phyloP scores from a whole-genome alignment of 2,888 invertebrate genomes.

The Craniophora ligustri region DNA sequence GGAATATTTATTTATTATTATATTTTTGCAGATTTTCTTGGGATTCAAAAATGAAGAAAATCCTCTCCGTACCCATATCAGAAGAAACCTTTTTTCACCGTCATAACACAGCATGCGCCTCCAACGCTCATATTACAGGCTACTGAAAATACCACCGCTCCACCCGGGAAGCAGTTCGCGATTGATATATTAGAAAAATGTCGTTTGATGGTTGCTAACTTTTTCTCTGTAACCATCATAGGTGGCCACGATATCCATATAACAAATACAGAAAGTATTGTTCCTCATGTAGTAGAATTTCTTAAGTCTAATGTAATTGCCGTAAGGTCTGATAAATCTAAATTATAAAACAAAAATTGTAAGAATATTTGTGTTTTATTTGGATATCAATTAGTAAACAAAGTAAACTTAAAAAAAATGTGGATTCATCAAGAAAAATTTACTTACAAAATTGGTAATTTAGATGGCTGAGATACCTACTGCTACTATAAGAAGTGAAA shows the following conservation, averaged over 20 bases:
- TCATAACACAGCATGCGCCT: constrained; percentile 59
- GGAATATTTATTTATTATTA: too few species aligned
- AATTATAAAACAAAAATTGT: constrained; percentile 43
- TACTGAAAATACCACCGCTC: constrained; percentile 48
- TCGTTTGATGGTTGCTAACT: constrained; percentile 55
- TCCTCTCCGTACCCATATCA: constrained; percentile 52
- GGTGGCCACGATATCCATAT: constrained; percentile 90
- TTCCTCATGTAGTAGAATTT: constrained; percentile 70
- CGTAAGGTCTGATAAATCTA: constrained; percentile 40
- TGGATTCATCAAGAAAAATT: too few species aligned
- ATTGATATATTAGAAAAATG: constrained; percentile 58
- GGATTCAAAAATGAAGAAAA: constrained; percentile 69
- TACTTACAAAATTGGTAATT: too few species aligned
- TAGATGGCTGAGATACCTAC: too few species aligned
- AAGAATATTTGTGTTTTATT: neutral
- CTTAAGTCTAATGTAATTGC: constrained; percentile 53
- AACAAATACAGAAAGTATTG: constrained; percentile 84
- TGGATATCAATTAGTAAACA: too few species aligned
- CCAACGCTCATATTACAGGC: constrained; percentile 66
- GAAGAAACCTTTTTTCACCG: constrained; percentile 62
- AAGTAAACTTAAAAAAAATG: too few species aligned
- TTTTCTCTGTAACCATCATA: constrained; percentile 63
- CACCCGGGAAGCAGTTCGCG: constrained; percentile 50
- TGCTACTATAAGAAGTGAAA: too few species aligned
- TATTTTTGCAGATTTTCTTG: constrained; percentile 65